phyloP scores from a whole-genome alignment of 2,113 vertebrate species.

The Geococcyx californianus region DNA sequence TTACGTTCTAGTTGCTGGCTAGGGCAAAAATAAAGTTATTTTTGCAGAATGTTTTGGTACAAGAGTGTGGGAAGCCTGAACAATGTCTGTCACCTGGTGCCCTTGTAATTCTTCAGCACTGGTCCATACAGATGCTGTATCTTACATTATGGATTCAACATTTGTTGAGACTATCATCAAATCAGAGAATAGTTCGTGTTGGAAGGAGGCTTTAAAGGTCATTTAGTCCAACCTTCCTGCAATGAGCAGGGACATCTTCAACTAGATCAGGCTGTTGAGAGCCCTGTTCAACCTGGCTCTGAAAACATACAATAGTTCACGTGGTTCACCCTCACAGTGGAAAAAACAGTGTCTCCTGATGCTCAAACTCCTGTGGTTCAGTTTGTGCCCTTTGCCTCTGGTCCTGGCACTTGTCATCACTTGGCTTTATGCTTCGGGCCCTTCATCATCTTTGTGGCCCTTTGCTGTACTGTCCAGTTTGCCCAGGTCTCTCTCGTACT shows the following conservation, averaged over 20 bases:
- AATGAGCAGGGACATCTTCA: background rate
- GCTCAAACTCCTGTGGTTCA: background rate
- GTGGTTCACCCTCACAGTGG: background rate
- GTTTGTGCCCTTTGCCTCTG: background rate
- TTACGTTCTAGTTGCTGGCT: no score
- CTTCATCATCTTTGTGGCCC: background rate
- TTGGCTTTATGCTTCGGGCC: background rate
- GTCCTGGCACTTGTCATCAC: background rate
- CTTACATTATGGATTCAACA: background rate
- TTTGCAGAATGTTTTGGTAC: no score
- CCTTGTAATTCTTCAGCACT: no score
- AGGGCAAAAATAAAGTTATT: no score
- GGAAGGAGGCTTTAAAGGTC: background rate
- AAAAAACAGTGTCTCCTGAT: background rate
- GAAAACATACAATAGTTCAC: background rate
- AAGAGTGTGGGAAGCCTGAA: no score
- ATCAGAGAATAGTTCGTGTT: background rate
- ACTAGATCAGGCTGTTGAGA: background rate
- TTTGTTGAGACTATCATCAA: background rate
- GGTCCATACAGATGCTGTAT: no score
- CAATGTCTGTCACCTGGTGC: no score
- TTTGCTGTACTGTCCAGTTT: accelerated
- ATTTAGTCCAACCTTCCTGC: background rate
- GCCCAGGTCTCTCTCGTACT: background rate
- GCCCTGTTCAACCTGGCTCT: background rate